Percentiles rank a stretch among this genome's conserved stretches.
phyloP scores from a whole-genome alignment of 2,888 invertebrate genomes.

The Ferrisia virgata region DNA sequence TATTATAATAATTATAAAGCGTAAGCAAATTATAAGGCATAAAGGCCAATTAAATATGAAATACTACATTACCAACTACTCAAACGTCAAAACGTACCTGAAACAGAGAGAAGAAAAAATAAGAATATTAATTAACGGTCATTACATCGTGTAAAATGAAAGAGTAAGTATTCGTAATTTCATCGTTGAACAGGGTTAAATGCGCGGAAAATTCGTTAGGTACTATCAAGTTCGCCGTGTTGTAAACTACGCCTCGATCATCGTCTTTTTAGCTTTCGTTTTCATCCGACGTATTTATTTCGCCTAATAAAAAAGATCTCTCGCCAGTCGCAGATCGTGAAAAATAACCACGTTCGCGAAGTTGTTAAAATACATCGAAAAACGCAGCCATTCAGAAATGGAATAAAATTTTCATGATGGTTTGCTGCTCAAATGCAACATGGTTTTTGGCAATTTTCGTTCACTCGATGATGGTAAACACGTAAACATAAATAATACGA shows the following conservation, averaged over 20 bases:
- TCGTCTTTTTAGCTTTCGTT: background rate
- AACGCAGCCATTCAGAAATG: background rate
- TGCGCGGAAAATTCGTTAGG: background rate
- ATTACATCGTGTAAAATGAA: background rate
- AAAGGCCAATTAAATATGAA: background rate
- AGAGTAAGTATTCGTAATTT: conserved; percentile 9
- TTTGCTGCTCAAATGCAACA: background rate
- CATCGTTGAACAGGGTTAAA: conserved; percentile 2
- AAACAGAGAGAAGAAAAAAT: background rate
- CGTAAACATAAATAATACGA: too few relatives aligned
- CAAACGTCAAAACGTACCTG: conserved; percentile 3
- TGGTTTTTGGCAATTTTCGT: background rate
- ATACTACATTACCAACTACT: background rate
- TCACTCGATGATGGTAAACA: background rate
- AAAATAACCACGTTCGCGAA: background rate
- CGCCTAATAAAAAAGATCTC: too few relatives aligned
- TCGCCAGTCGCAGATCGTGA: too few relatives aligned
- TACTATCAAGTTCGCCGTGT: background rate
- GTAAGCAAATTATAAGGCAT: background rate
- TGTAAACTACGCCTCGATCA: background rate
- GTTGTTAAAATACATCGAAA: background rate
- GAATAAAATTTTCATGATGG: background rate
- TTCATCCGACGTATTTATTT: background rate
- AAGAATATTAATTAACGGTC: background rate
- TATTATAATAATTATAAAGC: conserved; percentile 1